These are phyloP conservation scores for Pollenia angustigena DNA, from an alignment of 2,888 invertebrate species.

Conservation along the genomic window DNA sequence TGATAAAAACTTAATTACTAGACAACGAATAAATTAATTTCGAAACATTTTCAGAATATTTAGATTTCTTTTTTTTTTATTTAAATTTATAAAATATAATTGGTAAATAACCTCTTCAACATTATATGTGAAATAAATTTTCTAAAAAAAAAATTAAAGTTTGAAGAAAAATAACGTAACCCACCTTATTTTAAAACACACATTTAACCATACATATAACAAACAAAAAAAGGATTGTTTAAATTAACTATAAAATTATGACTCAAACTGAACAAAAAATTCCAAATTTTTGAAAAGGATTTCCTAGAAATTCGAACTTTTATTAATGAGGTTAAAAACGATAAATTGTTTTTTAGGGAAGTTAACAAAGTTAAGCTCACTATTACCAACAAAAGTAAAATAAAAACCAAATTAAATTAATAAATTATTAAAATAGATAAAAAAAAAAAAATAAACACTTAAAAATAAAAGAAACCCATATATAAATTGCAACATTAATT, in stretches of 20 bases:
- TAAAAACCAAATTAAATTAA: conserved; percentile 46
- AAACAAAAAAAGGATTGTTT: conserved; percentile 50
- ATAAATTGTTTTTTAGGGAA: conserved; percentile 73
- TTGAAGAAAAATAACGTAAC: conserved; percentile 60
- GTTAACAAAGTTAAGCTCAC: conserved; percentile 74
- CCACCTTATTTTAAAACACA: conserved; percentile 73
- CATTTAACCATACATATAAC: conserved; percentile 54
- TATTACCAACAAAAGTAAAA: conserved; percentile 59
- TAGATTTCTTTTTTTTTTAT: conserved; percentile 47
- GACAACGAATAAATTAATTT: conserved; percentile 58
- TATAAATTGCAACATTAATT: conserved; percentile 71
- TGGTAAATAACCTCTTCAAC: conserved; percentile 57
- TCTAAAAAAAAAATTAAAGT: conserved; percentile 41
- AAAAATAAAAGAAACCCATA: conserved; percentile 36
- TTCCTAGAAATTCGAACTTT: conserved; percentile 71
- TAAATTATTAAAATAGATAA: conserved; percentile 43
- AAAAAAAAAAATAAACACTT: conserved; percentile 45
- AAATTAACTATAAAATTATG: conserved; percentile 48
- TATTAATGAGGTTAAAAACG: conserved; percentile 67
- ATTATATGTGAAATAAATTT: conserved; percentile 38
- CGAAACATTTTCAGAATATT: conserved; percentile 74
- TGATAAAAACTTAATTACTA: conserved; percentile 22
- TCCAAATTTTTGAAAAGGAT: conserved; percentile 66
- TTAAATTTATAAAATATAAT: conserved; percentile 5
- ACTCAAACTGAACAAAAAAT: conserved; percentile 33